A percentile compares a stretch with the other conserved stretches of the same genome.
phyloP scores from a whole-genome alignment of 2,888 invertebrate species.

The Drosophila basisetae region DNA sequence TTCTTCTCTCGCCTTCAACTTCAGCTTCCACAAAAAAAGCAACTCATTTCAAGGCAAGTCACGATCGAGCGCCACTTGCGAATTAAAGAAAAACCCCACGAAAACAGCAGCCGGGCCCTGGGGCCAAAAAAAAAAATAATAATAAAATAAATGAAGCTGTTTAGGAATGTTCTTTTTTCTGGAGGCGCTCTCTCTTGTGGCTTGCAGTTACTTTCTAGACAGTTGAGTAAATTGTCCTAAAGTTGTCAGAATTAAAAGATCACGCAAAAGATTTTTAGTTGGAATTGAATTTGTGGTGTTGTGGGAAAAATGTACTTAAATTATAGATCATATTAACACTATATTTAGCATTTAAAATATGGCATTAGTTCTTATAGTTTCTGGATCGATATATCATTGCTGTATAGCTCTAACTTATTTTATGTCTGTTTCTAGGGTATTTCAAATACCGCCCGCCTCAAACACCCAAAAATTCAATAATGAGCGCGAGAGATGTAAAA shows the following conservation, averaged over 20 bases:
- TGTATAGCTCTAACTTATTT: not conserved
- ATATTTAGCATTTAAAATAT: not conserved
- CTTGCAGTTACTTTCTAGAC: not conserved
- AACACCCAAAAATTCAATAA: slow-evolving; percentile 10
- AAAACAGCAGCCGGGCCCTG: slow-evolving; percentile 40
- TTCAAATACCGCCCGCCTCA: not conserved
- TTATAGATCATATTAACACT: too few relatives aligned
- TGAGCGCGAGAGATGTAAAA: slow-evolving; percentile 5
- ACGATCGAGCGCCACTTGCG: slow-evolving; percentile 70
- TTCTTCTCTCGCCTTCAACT: slow-evolving; percentile 31
- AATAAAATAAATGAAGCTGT: not conserved
- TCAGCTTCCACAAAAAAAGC: slow-evolving; percentile 32
- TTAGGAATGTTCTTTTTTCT: not conserved
- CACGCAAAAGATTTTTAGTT: too few relatives aligned
- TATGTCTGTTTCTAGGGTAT: slow-evolving; percentile 8
- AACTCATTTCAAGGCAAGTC: slow-evolving; percentile 74
- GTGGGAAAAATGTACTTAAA: too few relatives aligned
- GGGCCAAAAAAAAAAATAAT: slow-evolving; percentile 30
- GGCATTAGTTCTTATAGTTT: not conserved
- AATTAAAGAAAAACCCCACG: slow-evolving; percentile 69
- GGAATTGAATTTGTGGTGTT: too few relatives aligned
- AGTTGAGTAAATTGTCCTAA: not conserved
- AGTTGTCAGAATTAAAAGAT: too few relatives aligned
- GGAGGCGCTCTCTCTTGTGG: not conserved
- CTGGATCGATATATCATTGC: not conserved